Conservation (phyloP, 2,888 invertebrate genomes). For the Caradrina kadenii region DNA sequence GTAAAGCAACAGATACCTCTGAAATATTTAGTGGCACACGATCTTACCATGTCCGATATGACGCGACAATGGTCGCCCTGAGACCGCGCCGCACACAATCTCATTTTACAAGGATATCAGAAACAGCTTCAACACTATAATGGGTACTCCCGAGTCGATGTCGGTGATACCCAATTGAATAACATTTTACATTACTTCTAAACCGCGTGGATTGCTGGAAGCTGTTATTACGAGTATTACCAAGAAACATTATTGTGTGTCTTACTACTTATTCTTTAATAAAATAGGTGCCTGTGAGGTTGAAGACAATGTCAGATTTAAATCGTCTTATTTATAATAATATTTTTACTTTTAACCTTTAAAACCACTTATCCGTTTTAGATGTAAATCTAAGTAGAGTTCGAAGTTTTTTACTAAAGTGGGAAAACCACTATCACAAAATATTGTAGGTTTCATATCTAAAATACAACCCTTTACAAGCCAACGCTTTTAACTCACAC, state of each 20-base stretch:
- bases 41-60: constrained; percentile 25
- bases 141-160: constrained; percentile 15
- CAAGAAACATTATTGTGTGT: neutral
- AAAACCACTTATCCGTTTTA: neutral
- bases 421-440: constrained; percentile 18
- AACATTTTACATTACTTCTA: constrained; percentile 21
- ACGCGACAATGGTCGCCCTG: constrained; percentile 29
- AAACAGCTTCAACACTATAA: constrained; percentile 25
- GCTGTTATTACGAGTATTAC: neutral
- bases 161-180: constrained; percentile 7
- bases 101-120: constrained; percentile 42
- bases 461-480: constrained; percentile 33
- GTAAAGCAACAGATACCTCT: constrained; percentile 31
- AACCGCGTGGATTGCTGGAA: neutral
- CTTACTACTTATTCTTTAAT: neutral
- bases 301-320: neutral
- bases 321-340: too few relatives aligned
- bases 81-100: constrained; percentile 32
- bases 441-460: constrained; percentile 33
- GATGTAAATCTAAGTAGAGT: neutral
- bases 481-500: constrained; percentile 44
- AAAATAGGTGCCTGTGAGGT: neutral
- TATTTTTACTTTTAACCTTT: too few relatives aligned
- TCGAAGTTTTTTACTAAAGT: constrained; percentile 32
- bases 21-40: constrained; percentile 25